Conservation (phyloP, 2,797 vertebrate species). For the Delichon dasypus region DNA sequence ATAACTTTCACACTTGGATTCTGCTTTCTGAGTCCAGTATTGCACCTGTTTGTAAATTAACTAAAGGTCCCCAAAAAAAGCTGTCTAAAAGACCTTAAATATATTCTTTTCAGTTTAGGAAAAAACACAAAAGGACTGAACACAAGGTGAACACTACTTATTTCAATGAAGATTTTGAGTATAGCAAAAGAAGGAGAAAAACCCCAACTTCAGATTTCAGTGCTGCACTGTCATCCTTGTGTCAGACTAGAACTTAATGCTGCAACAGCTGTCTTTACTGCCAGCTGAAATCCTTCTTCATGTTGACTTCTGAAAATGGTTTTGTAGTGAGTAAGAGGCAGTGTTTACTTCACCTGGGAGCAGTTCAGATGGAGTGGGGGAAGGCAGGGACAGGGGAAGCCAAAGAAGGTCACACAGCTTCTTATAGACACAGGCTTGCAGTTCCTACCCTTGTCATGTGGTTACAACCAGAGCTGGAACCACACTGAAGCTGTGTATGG, state of each 20-base stretch:
- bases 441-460: background rate
- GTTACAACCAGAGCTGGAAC: background rate
- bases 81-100: background rate
- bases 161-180: background rate
- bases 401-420: conserved; percentile 2
- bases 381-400: background rate
- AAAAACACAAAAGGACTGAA: background rate
- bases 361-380: background rate
- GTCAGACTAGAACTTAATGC: background rate
- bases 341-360: conserved; percentile 39
- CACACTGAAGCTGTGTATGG: background rate
- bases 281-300: conserved; percentile 21
- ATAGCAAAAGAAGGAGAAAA: background rate
- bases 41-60: background rate
- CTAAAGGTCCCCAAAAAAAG: background rate
- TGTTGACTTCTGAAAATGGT: conserved; percentile 41
- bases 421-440: background rate
- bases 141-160: background rate
- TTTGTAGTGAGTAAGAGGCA: conserved; percentile 45
- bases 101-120: background rate
- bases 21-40: background rate
- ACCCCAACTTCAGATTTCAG: background rate
- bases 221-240: background rate
- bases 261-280: background rate
- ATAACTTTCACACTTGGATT: background rate